Conservation (phyloP, 2,888 invertebrate species). For the Pycnomerus fuliginosus region DNA sequence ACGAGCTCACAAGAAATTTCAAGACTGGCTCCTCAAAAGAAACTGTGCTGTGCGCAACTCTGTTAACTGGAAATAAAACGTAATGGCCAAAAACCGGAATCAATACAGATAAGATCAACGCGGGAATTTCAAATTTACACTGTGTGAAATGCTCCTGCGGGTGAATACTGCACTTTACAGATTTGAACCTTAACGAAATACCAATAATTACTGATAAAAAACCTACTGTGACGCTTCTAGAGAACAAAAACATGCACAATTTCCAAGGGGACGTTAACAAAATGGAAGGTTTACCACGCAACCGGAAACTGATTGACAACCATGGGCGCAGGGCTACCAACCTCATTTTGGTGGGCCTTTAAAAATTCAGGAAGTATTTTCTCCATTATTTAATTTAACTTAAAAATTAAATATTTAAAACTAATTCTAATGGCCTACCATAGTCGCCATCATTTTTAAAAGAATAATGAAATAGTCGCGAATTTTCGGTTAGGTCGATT, state of each 20-base stretch:
- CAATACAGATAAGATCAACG: conserved; percentile 37
- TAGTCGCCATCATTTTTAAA: too few species aligned
- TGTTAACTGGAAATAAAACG: conserved; percentile 28
- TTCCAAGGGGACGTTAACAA: too few species aligned
- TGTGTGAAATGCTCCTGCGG: conserved; percentile 3
- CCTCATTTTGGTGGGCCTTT: too few species aligned
- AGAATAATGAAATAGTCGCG: too few species aligned
- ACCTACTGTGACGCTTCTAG: conserved; percentile 15
- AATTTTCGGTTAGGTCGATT: too few species aligned
- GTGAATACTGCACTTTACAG: conserved; percentile 14
- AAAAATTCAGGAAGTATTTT: too few species aligned
- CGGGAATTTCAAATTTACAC: conserved; percentile 41
- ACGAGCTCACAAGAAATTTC: conserved; percentile 46
- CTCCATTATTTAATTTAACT: too few species aligned
- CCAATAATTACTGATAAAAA: conserved; percentile 10
- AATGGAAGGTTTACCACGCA: background rate
- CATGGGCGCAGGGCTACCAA: too few species aligned
- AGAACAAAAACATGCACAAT: conserved; percentile 12
- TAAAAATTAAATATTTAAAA: too few species aligned
- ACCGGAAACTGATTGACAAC: conserved; percentile 2
- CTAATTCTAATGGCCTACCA: too few species aligned
- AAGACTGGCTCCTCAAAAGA: conserved; percentile 36
- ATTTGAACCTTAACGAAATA: conserved; percentile 14
- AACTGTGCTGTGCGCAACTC: conserved; percentile 35
- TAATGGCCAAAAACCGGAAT: conserved; percentile 44